A percentile compares a stretch with the other conserved stretches of the same genome.
Conservation (phyloP, 2,888 invertebrate genomes). For the Drosophila nigricruria region DNA sequence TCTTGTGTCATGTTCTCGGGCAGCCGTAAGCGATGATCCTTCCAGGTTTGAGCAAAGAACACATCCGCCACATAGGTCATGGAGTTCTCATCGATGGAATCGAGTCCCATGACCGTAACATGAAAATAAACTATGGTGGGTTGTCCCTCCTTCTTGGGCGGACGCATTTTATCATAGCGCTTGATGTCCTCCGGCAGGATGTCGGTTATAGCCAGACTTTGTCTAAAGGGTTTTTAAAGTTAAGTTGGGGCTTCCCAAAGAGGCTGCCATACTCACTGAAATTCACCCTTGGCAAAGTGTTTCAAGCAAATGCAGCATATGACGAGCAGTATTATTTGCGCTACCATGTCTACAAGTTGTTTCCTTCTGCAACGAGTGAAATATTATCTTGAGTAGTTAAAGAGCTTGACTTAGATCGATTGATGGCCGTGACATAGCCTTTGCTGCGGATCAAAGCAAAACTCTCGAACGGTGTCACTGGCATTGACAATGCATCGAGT, state of each 20-base stretch:
- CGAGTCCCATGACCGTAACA: slow-evolving; percentile 97
- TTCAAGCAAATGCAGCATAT: slow-evolving; percentile 83
- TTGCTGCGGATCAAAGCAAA: slow-evolving; percentile 71
- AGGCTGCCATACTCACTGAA: slow-evolving; percentile 80
- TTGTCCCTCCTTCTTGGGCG: slow-evolving; percentile 95
- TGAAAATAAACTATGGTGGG: slow-evolving; percentile 96
- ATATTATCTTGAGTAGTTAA: slow-evolving; percentile 18
- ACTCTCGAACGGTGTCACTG: slow-evolving; percentile 67
- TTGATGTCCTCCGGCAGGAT: slow-evolving; percentile 94
- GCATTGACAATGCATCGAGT: slow-evolving; percentile 80
- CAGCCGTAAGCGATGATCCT: slow-evolving; percentile 93
- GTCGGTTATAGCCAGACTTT: slow-evolving; percentile 92
- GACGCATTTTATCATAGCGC: slow-evolving; percentile 96
- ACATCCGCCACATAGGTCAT: slow-evolving; percentile 98
- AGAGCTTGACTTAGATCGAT: slow-evolving; percentile 23
- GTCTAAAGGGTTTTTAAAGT: slow-evolving; percentile 56
- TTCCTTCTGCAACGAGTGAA: slow-evolving; percentile 33
- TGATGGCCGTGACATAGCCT: slow-evolving; percentile 59
- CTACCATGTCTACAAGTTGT: slow-evolving; percentile 78
- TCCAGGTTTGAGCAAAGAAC: slow-evolving; percentile 97
- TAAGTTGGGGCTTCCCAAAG: neutral
- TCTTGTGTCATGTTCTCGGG: slow-evolving; percentile 97
- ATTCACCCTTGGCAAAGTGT: slow-evolving; percentile 82
- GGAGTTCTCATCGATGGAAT: slow-evolving; percentile 97
- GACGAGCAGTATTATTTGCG: slow-evolving; percentile 81